Conservation (phyloP, 2,888 invertebrate species). For the Drosophila atroscutellata region DNA sequence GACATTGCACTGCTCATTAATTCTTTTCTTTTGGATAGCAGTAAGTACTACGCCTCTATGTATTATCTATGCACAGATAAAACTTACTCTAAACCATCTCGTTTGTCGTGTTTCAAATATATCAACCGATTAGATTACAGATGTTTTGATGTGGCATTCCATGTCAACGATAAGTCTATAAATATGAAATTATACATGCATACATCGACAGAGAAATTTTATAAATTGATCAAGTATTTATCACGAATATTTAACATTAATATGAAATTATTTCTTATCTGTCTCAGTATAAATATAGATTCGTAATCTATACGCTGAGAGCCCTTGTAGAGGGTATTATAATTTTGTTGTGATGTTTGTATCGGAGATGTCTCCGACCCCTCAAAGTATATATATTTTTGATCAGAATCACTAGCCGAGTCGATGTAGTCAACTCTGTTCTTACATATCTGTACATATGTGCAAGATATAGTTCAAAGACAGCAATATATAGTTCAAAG, state of each 20-base stretch:
- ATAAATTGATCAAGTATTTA: neutral
- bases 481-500: no score
- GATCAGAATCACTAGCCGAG: neutral
- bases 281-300: neutral
- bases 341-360: neutral
- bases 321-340: neutral
- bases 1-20: constrained; percentile 31
- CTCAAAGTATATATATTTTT: neutral
- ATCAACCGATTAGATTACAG: neutral
- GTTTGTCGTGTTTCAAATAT: neutral
- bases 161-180: neutral
- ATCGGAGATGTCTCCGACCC: neutral
- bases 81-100: neutral
- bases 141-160: neutral
- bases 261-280: neutral
- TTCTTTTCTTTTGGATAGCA: constrained; percentile 11
- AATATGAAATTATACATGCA: neutral
- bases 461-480: no score
- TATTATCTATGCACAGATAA: neutral
- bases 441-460: neutral
- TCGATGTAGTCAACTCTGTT: neutral
- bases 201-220: neutral
- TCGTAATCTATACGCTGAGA: neutral
- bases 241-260: neutral
- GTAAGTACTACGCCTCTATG: constrained; percentile 44